A percentile compares a stretch with the other conserved stretches of the same genome.
phyloP scores from a whole-genome alignment of 2,797 vertebrate species.

The Galaxias olidus region DNA sequence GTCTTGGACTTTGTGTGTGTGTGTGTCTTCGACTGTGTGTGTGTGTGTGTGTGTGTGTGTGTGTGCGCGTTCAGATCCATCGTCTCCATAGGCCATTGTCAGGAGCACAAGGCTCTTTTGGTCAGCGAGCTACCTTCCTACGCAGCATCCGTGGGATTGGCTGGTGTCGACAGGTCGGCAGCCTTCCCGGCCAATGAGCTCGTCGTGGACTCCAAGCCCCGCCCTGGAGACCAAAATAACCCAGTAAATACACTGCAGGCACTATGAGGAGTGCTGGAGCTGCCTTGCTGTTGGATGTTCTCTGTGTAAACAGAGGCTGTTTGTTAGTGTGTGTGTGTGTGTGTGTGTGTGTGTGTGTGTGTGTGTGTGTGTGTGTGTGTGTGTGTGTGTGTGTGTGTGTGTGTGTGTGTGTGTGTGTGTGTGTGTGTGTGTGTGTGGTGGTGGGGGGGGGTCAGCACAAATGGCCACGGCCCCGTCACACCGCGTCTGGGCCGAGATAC shows the following conservation, averaged over 20 bases:
- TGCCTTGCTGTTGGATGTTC: conserved; percentile 59
- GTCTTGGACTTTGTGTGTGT: conserved; percentile 3
- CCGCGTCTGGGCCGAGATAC: too few relatives aligned
- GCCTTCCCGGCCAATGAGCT: conserved; percentile 60
- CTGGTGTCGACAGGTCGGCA: conserved; percentile 43
- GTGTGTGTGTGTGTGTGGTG: too few relatives aligned
- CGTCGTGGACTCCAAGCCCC: conserved; percentile 47
- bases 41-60: conserved; percentile 6
- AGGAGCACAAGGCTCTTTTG: conserved; percentile 57
- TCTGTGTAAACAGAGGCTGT: conserved; percentile 73
- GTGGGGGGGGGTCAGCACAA: conserved; percentile 24
- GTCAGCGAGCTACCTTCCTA: conserved; percentile 57
- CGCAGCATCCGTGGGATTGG: conserved; percentile 50
- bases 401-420: background rate
- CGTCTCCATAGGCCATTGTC: conserved; percentile 51
- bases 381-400: background rate
- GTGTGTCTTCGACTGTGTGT: conserved; percentile 5
- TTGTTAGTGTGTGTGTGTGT: conserved; percentile 56
- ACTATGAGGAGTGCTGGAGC: conserved; percentile 41
- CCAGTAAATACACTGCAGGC: conserved; percentile 77
- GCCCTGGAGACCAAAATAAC: conserved; percentile 69
- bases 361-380: too few relatives aligned
- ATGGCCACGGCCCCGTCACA: conserved; percentile 13
- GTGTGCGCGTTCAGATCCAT: background rate
- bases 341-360: background rate